Conservation (phyloP, 2,113 vertebrate genomes). For the Platichthys flesus region DNA sequence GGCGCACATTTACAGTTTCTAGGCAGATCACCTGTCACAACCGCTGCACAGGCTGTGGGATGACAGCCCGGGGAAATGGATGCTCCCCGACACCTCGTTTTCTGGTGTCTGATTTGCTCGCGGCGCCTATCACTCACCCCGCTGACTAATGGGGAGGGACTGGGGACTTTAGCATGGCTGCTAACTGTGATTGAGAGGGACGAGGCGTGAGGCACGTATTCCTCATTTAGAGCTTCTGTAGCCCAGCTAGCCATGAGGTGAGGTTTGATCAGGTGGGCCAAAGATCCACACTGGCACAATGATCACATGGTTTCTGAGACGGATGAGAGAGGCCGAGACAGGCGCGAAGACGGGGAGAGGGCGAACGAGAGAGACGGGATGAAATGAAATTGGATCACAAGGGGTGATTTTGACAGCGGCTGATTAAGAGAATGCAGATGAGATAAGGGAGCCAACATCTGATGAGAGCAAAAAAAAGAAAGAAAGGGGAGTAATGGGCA, state of each 20-base stretch:
- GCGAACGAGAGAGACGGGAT: slow-evolving; percentile 31
- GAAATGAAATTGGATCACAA: slow-evolving; percentile 72
- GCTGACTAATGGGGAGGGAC: slow-evolving; percentile 56
- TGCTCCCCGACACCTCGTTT: slow-evolving; percentile 59
- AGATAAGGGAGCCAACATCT: slow-evolving; percentile 67
- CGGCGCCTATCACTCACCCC: slow-evolving; percentile 55
- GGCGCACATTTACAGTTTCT: slow-evolving; percentile 27
- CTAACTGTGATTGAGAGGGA: slow-evolving; percentile 67
- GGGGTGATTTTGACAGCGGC: slow-evolving; percentile 67
- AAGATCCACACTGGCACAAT: slow-evolving; percentile 57
- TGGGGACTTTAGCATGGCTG: slow-evolving; percentile 55
- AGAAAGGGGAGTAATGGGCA: slow-evolving; percentile 56
- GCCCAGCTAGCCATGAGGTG: slow-evolving; percentile 60
- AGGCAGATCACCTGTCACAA: slow-evolving; percentile 47
- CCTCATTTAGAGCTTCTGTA: slow-evolving; percentile 46
- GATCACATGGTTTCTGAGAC: slow-evolving; percentile 57
- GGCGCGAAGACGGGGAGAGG: neutral
- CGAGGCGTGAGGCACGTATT: slow-evolving; percentile 47
- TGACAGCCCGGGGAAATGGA: slow-evolving; percentile 62
- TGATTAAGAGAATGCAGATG: slow-evolving; percentile 80
- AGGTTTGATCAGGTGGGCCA: slow-evolving; percentile 62
- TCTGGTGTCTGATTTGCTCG: slow-evolving; percentile 69
- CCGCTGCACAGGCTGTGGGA: slow-evolving; percentile 29
- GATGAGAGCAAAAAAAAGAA: slow-evolving; percentile 71
- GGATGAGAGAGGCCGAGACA: slow-evolving; percentile 33